Base-by-base conservation (phyloP, 2,888 invertebrate genomes). In the Cabera pusaria region DNA sequence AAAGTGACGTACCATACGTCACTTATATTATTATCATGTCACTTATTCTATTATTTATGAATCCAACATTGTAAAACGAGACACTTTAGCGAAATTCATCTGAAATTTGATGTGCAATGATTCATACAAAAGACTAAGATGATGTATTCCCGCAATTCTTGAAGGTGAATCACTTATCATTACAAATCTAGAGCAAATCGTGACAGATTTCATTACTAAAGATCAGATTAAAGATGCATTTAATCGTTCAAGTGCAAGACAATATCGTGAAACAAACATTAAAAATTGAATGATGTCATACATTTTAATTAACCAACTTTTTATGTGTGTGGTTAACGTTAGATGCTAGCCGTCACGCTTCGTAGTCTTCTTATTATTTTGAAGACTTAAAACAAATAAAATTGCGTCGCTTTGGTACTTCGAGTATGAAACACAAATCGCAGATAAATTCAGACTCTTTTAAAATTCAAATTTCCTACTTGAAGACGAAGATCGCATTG, bases 111-210 rank as follows among this genome's bases (percentile, higher is more conserved):
- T 3, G 4, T 14, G 14, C 14, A 16, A 28, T 40, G 33, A 40
- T 23, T 40, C 33, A 33, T 28, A 21, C 21, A 29, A 21, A 19
- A 9, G 21, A 1, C 8, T 11, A 7, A 20, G 17, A 22, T 8
- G 34, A 26, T 17, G 22, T 20, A 32, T 42, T 44, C 33, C 29
- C 27, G 32, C 44, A 46, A 33, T 17, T 32, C 35, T 44, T 22
- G 2, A 6, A 18, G 10, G 39, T 60, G 59, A 59, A 44, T 57
- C 60, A 60, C 26, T 34, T 16, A 41, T 26, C 22, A 9, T 31
- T 19, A 29, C 20, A 2, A 23, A 51, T 42, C 23, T 33, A 20
- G 26, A 10, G 16, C 36, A 33, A 25, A 29, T 37, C 10, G 20
- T 33, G 19, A 14, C 33, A 27, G 28, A 44, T 35, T 20, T 16